Conservation (phyloP, 2,797 vertebrate species). For the Hemibagrus guttatus region DNA sequence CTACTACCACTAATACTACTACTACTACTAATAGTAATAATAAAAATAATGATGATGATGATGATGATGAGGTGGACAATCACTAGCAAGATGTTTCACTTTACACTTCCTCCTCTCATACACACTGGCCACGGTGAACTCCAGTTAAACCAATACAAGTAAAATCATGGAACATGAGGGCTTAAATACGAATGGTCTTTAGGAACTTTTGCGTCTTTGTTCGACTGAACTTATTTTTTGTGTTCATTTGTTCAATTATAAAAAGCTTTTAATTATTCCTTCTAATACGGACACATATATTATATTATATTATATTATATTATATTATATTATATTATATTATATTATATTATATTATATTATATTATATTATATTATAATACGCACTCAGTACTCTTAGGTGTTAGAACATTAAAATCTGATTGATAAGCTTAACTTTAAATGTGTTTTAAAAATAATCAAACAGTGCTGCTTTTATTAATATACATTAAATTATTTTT, state of each 20-base stretch:
- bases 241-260: not conserved
- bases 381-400: not conserved
- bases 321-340: not conserved
- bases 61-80: too few relatives aligned
- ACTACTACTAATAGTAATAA: not conserved
- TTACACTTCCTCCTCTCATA: constrained; percentile 9
- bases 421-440: not conserved
- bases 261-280: not conserved
- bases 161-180: constrained; percentile 62
- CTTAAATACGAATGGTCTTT: constrained; percentile 52
- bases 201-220: not conserved
- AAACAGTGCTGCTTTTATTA: not conserved
- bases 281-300: not conserved
- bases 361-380: not conserved
- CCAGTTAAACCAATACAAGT: constrained; percentile 62
- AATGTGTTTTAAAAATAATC: not conserved
- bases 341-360: too few relatives aligned
- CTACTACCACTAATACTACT: not conserved
- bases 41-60: too few relatives aligned
- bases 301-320: not conserved
- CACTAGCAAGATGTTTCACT: not conserved
- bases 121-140: constrained; percentile 62
- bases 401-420: not conserved
- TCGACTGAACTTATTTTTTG: not conserved
- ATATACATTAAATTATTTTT: not conserved